Conservation (phyloP, 2,797 vertebrate genomes). For the Distichodus sexfasciatus region DNA sequence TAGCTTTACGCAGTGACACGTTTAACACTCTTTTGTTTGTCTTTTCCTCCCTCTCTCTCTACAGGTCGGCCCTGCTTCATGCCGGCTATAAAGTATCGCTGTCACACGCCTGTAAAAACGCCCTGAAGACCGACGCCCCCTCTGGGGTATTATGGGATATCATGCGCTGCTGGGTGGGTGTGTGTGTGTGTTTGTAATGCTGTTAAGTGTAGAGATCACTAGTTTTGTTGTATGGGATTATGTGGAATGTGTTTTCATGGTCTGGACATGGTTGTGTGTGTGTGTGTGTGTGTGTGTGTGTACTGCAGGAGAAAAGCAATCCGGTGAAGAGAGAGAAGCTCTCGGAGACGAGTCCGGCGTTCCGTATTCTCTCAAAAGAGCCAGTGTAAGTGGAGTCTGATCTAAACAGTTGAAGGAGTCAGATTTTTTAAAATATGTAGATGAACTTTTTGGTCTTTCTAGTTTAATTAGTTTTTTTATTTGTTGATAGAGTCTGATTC, state of each 20-base stretch:
- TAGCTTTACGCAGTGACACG: no score
- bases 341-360: conserved; percentile 79
- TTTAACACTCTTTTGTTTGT: no score
- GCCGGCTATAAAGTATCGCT: conserved; percentile 86
- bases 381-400: conserved; percentile 69
- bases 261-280: not conserved
- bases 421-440: no score
- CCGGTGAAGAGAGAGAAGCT: conserved; percentile 88
- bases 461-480: no score
- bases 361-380: conserved; percentile 80
- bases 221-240: conserved; percentile 4
- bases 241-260: not conserved
- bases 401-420: no score
- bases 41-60: not conserved
- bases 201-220: not conserved
- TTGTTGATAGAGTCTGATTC: no score
- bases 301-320: conserved; percentile 78
- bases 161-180: conserved; percentile 89
- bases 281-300: not conserved
- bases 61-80: conserved; percentile 86
- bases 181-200: not conserved
- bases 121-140: conserved; percentile 85
- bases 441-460: no score
- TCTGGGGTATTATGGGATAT: conserved; percentile 82
- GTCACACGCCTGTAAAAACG: conserved; percentile 89